Base-by-base conservation (phyloP, 2,113 vertebrate genomes). In the Pyxicephalus adspersus region DNA sequence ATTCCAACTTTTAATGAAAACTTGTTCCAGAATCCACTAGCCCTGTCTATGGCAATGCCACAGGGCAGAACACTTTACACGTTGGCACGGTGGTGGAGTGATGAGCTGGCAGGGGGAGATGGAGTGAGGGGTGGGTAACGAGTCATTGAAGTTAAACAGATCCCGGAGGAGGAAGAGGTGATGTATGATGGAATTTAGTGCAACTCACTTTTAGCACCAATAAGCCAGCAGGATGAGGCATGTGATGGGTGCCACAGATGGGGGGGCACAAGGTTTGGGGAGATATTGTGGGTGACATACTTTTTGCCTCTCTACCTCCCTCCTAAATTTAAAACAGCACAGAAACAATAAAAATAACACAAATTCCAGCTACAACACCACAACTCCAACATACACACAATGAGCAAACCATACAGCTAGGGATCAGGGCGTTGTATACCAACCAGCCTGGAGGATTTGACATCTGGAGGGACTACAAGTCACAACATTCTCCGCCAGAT, bases 201-300 rank as follows among this genome's bases (percentile, higher is more conserved):
- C 66, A 83, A 89, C 84, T 87, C 84, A 54, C 26, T 85, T 31
- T 77, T 89, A 90, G 89, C 89, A 90, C 89, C 89, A 88, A 88
- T 83, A 85, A 73, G 58, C 83, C 75, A 76, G 85, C 80, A 80
- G 85, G 84, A 72, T 38, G 50, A 67, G 66, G 64, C 64, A 26
- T 65, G 61, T 18, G 29, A 34, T 1, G 11, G 28, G 20, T 18
- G 50, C 31, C 19, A 20, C 22, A 16, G 65, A 34, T 51, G 38
- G n/a, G 22, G 23, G 51, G 16, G 38, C 22, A 68, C 6, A 51
- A 68, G 4, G 16, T 3, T n/a, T 23, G 22, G 20, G 57, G 57
- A 23, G 6, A n/a, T 4, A 3, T n/a, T 9, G 20, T 23, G 22
- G 5, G 52, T 71, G 26, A 68, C 16, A 18, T 22, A 38, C 34